Evolutionary conservation across 2,888 invertebrate genomes (phyloP), one percentile per base, ranked within the genome.

Genomic region (Pristionchus maxplancki): DNA sequence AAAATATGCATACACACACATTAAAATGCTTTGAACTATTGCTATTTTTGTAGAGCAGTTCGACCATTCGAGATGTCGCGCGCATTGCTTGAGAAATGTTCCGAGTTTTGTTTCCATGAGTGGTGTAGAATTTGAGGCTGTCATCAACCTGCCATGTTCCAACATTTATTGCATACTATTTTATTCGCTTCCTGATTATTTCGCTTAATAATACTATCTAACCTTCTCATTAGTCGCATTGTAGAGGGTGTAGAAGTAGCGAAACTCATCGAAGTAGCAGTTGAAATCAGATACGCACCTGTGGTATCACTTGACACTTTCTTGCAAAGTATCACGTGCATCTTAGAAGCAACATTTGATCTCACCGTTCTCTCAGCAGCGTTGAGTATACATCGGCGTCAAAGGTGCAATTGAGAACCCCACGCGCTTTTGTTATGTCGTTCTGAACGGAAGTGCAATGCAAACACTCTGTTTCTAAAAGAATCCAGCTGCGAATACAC

Each of bases 161-260:
- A n/a, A n/a, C n/a, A n/a, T n/a, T n/a, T n/a, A n/a, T n/a, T n/a
- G n/a, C n/a, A n/a, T n/a, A n/a, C n/a, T n/a, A n/a, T 28, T 11
- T 20, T 50, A 13, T 48, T 81, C 0, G 11, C 20, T 40, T 48
- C 2, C 48, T n/a, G 11, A 4, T 11, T 13, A 31, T 34, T 15
- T 9, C 13, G 31, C 67, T 31, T 15, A 4, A 5, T 74, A 13
- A 82, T 74, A 34, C 13, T 71, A 31, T 48, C 82, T 34, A 2
- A 83, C 50, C 34, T 83, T 53, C 20, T 53, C 34, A 17, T 15
- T 50, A 8, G 53, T 34, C 1, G n/a, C 28, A 20, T 50, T 44
- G 37, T 83, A 83, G 17, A 83, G 31, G 11, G 50, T 53, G 82
- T 31, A 83, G 53, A 83, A 83, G 82, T 83, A 83, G 20, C 53